Conservation (phyloP, 1,140 invertebrate species). For the Papilio polyxenes region DNA sequence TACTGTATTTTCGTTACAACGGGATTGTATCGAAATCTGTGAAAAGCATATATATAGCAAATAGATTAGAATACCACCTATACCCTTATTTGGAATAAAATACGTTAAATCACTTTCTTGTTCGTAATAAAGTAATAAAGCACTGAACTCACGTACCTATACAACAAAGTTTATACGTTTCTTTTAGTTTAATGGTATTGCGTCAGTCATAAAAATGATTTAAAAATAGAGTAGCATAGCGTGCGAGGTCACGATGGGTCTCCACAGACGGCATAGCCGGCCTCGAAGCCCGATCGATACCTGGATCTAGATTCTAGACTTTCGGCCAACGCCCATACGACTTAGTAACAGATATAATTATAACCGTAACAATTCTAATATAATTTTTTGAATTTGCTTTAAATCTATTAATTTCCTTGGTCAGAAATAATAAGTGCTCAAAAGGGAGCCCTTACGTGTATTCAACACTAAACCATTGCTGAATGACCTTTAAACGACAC, state of each 20-base stretch:
- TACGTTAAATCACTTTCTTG: background rate
- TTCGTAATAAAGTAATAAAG: background rate
- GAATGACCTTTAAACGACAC: too few relatives aligned
- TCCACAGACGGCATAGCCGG: conserved; percentile 49
- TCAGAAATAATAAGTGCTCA: too few relatives aligned
- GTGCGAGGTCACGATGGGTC: conserved; percentile 42
- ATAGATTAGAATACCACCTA: too few relatives aligned
- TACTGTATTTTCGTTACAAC: background rate
- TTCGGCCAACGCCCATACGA: conserved; percentile 13
- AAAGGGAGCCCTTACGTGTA: too few relatives aligned
- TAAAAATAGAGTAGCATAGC: background rate
- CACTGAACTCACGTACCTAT: background rate
- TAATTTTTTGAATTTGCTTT: too few relatives aligned
- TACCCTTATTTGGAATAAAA: too few relatives aligned
- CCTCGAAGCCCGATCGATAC: conserved; percentile 50
- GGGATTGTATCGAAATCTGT: too few relatives aligned
- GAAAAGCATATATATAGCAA: too few relatives aligned
- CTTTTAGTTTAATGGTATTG: background rate
- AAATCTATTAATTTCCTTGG: too few relatives aligned
- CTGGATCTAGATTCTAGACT: conserved; percentile 37
- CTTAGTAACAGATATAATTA: background rate
- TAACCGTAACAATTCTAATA: too few relatives aligned
- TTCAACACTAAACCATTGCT: too few relatives aligned
- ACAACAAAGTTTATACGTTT: background rate
- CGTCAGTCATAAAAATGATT: background rate